Evolutionary conservation across 2,113 vertebrate species (phyloP), one percentile per base, ranked within the genome.

Genomic region (Climacteris rufus): DNA sequence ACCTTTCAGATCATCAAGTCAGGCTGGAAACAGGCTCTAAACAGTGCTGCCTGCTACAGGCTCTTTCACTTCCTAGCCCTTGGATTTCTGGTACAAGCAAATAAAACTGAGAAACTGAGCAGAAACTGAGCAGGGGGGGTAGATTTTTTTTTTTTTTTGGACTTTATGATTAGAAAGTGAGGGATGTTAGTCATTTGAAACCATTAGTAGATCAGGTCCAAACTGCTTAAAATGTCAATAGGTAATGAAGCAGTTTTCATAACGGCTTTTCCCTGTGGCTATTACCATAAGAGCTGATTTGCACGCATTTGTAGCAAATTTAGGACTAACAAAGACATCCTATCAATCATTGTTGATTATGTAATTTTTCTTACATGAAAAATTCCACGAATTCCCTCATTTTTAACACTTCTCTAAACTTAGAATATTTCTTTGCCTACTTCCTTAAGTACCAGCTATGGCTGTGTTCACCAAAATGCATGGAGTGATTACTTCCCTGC

Each of bases 161-260:
- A 70, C 70, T 71, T 91, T 64, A 82, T 33, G n/a, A 33, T 80
- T 37, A 66, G 64, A 90, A 96, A 77, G 72, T 45, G 44, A 90
- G 42, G 52, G 68, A 70, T 81, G 72, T 64, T 60, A 84, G 69
- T 84, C 0, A 95, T 47, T 64, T 87, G 79, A 95, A 94, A 94
- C 37, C 49, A 71, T 78, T 21, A 3, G 0, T 89, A 89, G 87
- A 94, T 64, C 47, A 42, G 25, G 60, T 84, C 79, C 86, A 86
- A 94, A 66, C 44, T 45, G 60, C 64, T 89, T 90, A 71, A 96
- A 95, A 95, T 68, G 64, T 81, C 94, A 93, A 6, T 68, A 69
- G 64, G 49, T 77, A 70, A 72, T 6, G 35, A 37, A 68, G 20
- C 56, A n/a, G 15, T 95, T 79, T 94, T 85, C 60, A 39, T 60